These are phyloP conservation scores for Eublepharis macularius DNA, from an alignment of 2,113 vertebrate species.

Conservation along the genomic window DNA sequence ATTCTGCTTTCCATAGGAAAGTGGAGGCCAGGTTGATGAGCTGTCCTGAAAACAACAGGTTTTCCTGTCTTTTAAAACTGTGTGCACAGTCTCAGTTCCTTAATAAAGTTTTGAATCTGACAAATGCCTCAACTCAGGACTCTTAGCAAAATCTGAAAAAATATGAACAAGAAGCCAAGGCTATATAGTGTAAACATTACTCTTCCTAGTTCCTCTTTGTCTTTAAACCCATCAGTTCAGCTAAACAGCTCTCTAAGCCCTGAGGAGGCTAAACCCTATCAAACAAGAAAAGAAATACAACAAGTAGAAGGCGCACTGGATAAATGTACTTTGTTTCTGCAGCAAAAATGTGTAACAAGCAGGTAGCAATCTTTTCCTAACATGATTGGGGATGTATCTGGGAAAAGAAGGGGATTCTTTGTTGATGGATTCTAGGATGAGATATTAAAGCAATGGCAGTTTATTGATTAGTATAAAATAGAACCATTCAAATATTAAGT, in stretches of 20 bases:
- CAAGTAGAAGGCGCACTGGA: background rate
- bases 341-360: background rate
- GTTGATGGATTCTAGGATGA: background rate
- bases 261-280: background rate
- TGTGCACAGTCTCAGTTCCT: background rate
- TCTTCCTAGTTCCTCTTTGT: background rate
- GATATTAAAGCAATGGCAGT: background rate
- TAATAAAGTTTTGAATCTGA: background rate
- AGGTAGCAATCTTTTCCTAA: background rate
- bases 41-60: background rate
- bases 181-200: background rate
- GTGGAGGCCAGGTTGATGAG: background rate
- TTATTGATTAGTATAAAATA: background rate
- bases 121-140: background rate
- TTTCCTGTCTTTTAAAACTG: background rate
- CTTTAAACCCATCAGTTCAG: background rate
- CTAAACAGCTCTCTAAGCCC: background rate
- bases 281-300: background rate
- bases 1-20: background rate
- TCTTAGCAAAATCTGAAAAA: background rate
- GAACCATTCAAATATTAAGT: background rate
- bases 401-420: background rate
- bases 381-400: no score
- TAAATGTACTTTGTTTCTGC: background rate
- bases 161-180: background rate